Evolutionary conservation across 2,888 invertebrate species (phyloP).

Genomic region (Spatulosminthurus flaviceps): DNA sequence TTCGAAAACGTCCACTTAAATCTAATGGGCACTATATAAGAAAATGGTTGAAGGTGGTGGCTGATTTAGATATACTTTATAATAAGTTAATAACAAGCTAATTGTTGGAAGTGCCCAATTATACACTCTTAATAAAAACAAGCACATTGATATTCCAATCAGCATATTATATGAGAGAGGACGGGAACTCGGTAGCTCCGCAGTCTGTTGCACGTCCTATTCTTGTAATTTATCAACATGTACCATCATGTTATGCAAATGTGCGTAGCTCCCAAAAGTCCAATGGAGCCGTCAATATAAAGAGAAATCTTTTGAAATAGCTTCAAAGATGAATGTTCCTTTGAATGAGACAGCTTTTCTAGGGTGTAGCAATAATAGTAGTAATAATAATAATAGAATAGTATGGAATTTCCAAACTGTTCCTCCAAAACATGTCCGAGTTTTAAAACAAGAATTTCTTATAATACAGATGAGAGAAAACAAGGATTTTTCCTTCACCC

Average conservation of each 20-base stretch:
- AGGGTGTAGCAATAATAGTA: too few relatives aligned
- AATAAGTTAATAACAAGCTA: not conserved
- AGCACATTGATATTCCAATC: conserved; percentile 4
- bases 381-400: too few relatives aligned
- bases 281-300: too few relatives aligned
- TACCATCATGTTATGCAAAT: conserved; percentile 11
- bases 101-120: not conserved
- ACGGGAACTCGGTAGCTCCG: not conserved
- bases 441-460: not conserved
- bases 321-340: not conserved
- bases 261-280: not conserved
- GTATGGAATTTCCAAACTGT: too few relatives aligned
- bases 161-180: too few relatives aligned
- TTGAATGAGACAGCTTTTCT: too few relatives aligned
- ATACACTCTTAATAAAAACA: not conserved
- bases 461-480: not conserved
- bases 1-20: too few relatives aligned
- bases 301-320: not conserved
- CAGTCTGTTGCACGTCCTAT: not conserved
- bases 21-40: too few relatives aligned
- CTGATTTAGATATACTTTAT: too few relatives aligned
- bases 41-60: too few relatives aligned
- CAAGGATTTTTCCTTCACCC: conserved; percentile 1
- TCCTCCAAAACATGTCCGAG: too few relatives aligned
- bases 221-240: not conserved